Conservation (phyloP, 2,888 invertebrate genomes). For the Gymnoscelis rufifasciata region DNA sequence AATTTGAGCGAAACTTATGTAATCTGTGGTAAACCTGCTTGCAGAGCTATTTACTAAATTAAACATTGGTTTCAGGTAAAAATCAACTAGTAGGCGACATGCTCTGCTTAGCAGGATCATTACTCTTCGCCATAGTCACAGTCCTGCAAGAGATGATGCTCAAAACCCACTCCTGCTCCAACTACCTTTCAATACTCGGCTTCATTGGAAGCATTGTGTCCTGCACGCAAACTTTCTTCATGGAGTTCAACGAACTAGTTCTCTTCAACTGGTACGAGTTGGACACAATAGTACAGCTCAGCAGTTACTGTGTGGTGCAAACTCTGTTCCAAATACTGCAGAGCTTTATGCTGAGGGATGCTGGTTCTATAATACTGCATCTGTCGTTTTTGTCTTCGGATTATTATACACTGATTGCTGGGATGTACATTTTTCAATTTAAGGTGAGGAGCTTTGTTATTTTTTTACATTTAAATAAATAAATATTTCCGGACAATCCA, state of each 20-base stretch:
- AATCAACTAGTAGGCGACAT: conserved; percentile 90
- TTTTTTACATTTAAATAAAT: too few relatives aligned
- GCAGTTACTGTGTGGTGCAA: conserved; percentile 84
- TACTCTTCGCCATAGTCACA: conserved; percentile 88
- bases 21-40: too few relatives aligned
- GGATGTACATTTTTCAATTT: conserved; percentile 88
- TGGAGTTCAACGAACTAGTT: conserved; percentile 85
- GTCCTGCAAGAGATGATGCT: conserved; percentile 90
- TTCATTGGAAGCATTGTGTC: conserved; percentile 88
- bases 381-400: conserved; percentile 89
- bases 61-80: conserved; percentile 81
- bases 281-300: conserved; percentile 79
- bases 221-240: conserved; percentile 87
- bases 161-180: conserved; percentile 86
- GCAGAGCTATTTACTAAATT: too few relatives aligned
- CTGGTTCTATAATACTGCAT: conserved; percentile 90
- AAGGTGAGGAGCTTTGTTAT: conserved; percentile 76
- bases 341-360: conserved; percentile 85
- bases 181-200: conserved; percentile 90
- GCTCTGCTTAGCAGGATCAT: conserved; percentile 87
- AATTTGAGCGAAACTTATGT: too few relatives aligned
- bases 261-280: conserved; percentile 84
- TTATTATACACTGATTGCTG: conserved; percentile 89
- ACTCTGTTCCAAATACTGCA: conserved; percentile 87
- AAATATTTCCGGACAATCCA: too few relatives aligned